A percentile compares a stretch with the other conserved stretches of the same genome.
These are phyloP conservation scores for Himalopsyche anomala DNA, from an alignment of 2,888 invertebrate species.

Conservation along the genomic window DNA sequence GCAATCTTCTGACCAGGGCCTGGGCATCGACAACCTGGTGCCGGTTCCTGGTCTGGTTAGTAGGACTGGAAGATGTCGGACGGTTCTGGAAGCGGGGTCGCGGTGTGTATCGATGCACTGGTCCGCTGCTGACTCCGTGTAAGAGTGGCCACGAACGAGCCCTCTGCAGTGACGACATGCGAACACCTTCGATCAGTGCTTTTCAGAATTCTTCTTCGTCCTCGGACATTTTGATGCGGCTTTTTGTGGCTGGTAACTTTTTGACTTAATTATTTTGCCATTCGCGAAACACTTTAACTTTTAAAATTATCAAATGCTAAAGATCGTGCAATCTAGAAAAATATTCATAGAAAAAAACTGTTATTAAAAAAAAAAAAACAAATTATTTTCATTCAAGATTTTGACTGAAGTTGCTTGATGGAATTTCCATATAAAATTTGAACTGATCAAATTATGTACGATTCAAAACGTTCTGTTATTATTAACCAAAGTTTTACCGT, in stretches of 20 bases:
- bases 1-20: constrained; percentile 80
- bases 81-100: constrained; percentile 17
- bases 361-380: too few relatives aligned
- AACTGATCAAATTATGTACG: too few relatives aligned
- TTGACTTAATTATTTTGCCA: not conserved
- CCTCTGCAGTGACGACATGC: constrained; percentile 62
- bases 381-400: too few relatives aligned
- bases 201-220: constrained; percentile 15
- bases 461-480: too few relatives aligned
- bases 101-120: not conserved
- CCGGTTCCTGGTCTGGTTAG: not conserved
- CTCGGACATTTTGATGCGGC: not conserved
- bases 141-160: constrained; percentile 64
- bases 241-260: not conserved
- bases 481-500: too few relatives aligned
- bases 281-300: too few relatives aligned
- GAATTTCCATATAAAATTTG: too few relatives aligned
- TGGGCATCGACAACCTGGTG: constrained; percentile 68
- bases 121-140: constrained; percentile 45
- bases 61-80: constrained; percentile 27
- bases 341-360: too few relatives aligned
- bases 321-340: too few relatives aligned
- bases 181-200: constrained; percentile 12
- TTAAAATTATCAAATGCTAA: too few relatives aligned
- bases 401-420: too few relatives aligned